phyloP scores from a whole-genome alignment of 1,140 invertebrate species.

The Steinernema khuongi region DNA sequence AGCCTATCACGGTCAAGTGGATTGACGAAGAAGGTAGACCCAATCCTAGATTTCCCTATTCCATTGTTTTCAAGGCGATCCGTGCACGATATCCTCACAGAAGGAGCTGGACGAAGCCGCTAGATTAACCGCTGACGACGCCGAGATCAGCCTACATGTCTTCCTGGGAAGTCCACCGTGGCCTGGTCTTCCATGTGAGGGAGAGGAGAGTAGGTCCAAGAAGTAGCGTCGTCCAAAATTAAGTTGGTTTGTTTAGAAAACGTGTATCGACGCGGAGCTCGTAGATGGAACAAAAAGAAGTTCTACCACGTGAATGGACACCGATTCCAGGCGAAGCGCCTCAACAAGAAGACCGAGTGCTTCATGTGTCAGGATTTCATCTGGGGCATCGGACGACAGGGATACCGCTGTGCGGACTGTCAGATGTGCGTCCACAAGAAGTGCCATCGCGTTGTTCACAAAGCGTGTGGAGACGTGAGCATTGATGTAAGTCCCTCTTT shows the following conservation, averaged over 20 bases:
- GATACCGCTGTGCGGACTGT: slow-evolving; percentile 97
- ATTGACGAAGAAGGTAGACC: slow-evolving; percentile 89
- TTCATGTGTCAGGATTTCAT: slow-evolving; percentile 94
- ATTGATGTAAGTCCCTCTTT: too few species aligned
- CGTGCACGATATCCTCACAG: slow-evolving; percentile 90
- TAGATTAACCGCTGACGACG: slow-evolving; percentile 83
- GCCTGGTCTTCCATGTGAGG: slow-evolving; percentile 91
- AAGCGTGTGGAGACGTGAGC: slow-evolving; percentile 66
- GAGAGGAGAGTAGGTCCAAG: slow-evolving; percentile 81
- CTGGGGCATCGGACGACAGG: slow-evolving; percentile 95
- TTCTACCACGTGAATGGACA: slow-evolving; percentile 96
- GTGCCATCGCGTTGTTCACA: slow-evolving; percentile 91
- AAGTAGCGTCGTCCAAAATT: too few species aligned
- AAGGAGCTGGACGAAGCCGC: slow-evolving; percentile 91
- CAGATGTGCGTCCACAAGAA: slow-evolving; percentile 98
- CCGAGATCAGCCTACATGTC: slow-evolving; percentile 88
- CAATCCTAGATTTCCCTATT: neutral
- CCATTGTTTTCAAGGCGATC: slow-evolving; percentile 69
- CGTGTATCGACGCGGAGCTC: slow-evolving; percentile 93
- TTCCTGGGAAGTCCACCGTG: slow-evolving; percentile 84
- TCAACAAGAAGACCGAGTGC: slow-evolving; percentile 94
- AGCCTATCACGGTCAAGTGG: slow-evolving; percentile 97
- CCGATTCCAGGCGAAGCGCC: slow-evolving; percentile 96
- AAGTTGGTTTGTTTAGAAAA: slow-evolving; percentile 72
- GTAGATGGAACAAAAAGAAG: slow-evolving; percentile 95